phyloP scores from a whole-genome alignment of 2,797 vertebrate species.

The Anableps anableps region DNA sequence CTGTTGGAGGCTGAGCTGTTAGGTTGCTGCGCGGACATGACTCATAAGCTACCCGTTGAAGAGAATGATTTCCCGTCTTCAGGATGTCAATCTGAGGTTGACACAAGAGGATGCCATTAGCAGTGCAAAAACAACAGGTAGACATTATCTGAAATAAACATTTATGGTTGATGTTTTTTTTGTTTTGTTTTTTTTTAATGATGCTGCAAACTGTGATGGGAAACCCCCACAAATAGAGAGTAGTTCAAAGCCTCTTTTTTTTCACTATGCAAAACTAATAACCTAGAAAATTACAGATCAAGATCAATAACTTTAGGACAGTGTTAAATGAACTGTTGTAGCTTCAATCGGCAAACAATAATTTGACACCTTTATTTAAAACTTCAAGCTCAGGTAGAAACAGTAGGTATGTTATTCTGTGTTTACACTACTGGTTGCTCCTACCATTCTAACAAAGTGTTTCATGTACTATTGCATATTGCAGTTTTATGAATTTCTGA shows the following conservation, averaged over 20 bases:
- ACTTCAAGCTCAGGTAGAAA: neutral
- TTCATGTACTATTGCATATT: neutral
- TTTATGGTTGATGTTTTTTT: neutral
- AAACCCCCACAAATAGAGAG: neutral
- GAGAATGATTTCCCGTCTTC: slow-evolving; percentile 73
- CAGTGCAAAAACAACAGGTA: neutral
- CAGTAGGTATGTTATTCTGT: neutral
- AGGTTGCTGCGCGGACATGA: slow-evolving; percentile 79
- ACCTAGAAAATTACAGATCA: no score
- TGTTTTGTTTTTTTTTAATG: neutral
- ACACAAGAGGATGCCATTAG: slow-evolving; percentile 18
- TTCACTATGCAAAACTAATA: no score
- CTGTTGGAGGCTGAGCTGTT: slow-evolving; percentile 83
- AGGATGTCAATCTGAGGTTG: slow-evolving; percentile 78
- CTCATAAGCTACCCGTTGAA: slow-evolving; percentile 56
- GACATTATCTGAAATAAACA: neutral
- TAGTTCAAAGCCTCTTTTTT: neutral
- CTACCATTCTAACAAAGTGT: neutral
- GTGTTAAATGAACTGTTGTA: neutral
- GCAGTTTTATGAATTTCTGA: neutral
- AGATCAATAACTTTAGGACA: no score
- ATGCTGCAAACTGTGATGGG: neutral
- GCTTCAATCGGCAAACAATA: neutral
- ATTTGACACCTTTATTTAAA: neutral
- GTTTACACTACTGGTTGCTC: neutral